Evolutionary conservation across 2,888 invertebrate species (phyloP).

Genomic region (Xestia xanthographa): DNA sequence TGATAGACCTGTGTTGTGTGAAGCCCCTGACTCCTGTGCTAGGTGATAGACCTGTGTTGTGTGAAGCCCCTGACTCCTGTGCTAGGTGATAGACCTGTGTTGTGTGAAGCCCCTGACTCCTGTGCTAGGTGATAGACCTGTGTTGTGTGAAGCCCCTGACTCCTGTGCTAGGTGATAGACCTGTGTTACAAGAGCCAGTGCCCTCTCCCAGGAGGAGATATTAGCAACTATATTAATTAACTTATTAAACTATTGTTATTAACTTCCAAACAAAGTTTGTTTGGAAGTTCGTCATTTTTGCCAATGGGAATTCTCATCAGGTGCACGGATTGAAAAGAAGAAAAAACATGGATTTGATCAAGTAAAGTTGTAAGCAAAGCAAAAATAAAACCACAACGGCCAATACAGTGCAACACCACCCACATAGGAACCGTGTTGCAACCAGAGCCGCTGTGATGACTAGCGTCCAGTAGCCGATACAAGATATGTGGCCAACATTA

Average conservation of each 20-base stretch:
- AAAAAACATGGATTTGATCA: neutral
- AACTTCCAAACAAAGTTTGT: neutral
- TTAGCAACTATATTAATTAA: too few species aligned
- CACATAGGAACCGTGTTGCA: slow-evolving; percentile 59
- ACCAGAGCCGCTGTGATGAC: slow-evolving; percentile 62
- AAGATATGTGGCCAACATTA: slow-evolving; percentile 44
- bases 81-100: too few species aligned
- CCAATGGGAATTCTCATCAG: neutral
- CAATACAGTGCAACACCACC: slow-evolving; percentile 47
- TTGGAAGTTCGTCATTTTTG: neutral
- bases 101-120: too few species aligned
- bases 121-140: too few species aligned
- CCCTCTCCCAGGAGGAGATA: neutral
- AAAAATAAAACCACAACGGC: slow-evolving; percentile 9
- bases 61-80: too few species aligned
- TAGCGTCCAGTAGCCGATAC: slow-evolving; percentile 58
- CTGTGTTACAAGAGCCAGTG: neutral
- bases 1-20: too few species aligned
- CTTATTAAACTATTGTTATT: too few species aligned
- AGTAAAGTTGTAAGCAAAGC: neutral
- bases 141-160: too few species aligned
- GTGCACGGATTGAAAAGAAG: neutral
- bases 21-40: too few species aligned
- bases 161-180: too few species aligned
- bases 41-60: too few species aligned